phyloP scores from a whole-genome alignment of 2,888 invertebrate species.

The Polydrusus pterygomalis region DNA sequence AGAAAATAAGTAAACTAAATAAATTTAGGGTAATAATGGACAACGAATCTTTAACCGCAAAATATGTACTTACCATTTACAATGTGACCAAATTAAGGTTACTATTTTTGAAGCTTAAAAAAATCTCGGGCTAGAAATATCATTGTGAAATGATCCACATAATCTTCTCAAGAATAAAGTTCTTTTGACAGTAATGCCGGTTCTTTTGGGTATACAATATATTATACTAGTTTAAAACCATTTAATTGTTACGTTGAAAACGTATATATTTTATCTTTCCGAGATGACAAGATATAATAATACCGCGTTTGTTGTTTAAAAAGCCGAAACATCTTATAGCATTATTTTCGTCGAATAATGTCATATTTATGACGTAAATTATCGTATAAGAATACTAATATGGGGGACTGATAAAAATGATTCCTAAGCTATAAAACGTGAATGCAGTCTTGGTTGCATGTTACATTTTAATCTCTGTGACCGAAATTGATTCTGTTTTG shows the following conservation, averaged over 20 bases:
- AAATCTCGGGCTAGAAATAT: too few species aligned
- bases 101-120: too few species aligned
- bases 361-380: constrained; percentile 48
- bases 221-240: constrained; percentile 46
- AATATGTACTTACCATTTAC: too few species aligned
- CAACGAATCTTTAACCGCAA: too few species aligned
- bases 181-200: constrained; percentile 31
- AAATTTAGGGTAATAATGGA: too few species aligned
- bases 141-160: not conserved
- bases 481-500: constrained; percentile 4
- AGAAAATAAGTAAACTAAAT: not conserved
- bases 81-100: too few species aligned
- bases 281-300: constrained; percentile 57
- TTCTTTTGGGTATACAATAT: constrained; percentile 41
- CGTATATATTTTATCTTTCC: constrained; percentile 43
- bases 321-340: constrained; percentile 50
- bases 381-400: constrained; percentile 35
- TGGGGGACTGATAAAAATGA: not conserved
- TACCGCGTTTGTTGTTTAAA: constrained; percentile 50
- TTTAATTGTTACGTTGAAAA: constrained; percentile 55
- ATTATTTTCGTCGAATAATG: constrained; percentile 48
- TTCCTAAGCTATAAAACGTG: constrained; percentile 6
- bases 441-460: constrained; percentile 6
- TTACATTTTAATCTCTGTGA: constrained; percentile 6
- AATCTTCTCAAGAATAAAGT: constrained; percentile 16